A percentile compares a stretch with the other conserved stretches of the same genome.
These are phyloP conservation scores for Anhinga anhinga DNA, from an alignment of 2,113 vertebrate genomes.

Conservation along the genomic window DNA sequence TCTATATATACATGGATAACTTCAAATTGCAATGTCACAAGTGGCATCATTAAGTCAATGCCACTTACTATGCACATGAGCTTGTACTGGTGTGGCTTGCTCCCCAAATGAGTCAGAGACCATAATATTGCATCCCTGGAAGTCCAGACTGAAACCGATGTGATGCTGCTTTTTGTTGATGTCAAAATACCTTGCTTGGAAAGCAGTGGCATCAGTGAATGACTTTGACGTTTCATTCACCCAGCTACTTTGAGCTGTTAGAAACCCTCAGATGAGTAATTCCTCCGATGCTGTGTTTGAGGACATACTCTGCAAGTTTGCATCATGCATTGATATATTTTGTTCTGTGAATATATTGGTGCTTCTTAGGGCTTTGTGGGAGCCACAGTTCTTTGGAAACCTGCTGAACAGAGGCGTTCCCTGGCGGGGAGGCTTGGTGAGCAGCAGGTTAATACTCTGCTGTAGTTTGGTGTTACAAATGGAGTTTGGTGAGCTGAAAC, in stretches of 20 bases:
- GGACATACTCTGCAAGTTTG: not conserved
- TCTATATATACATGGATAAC: not conserved
- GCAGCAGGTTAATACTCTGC: not conserved
- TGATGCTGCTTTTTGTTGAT: rapidly evolving
- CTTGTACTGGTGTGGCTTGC: not conserved
- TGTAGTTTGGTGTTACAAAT: not conserved
- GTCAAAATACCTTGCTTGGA: not conserved
- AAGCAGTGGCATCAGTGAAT: not conserved
- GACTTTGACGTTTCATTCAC: not conserved
- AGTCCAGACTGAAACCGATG: not conserved
- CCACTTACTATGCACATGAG: not conserved
- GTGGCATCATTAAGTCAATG: not conserved
- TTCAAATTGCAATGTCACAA: not conserved
- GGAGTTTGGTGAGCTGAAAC: not conserved
- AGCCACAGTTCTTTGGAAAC: not conserved
- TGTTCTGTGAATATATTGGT: not conserved
- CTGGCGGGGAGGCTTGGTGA: not conserved
- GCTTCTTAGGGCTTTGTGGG: not conserved
- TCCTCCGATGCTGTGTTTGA: not conserved
- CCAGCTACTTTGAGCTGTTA: rapidly evolving
- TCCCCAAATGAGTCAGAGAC: not conserved
- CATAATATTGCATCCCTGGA: not conserved
- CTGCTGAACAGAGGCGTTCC: not conserved
- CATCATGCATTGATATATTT: not conserved
- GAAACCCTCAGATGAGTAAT: not conserved